Base-by-base conservation (phyloP, 2,797 vertebrate species). In the Mormyrops attenuatus region DNA sequence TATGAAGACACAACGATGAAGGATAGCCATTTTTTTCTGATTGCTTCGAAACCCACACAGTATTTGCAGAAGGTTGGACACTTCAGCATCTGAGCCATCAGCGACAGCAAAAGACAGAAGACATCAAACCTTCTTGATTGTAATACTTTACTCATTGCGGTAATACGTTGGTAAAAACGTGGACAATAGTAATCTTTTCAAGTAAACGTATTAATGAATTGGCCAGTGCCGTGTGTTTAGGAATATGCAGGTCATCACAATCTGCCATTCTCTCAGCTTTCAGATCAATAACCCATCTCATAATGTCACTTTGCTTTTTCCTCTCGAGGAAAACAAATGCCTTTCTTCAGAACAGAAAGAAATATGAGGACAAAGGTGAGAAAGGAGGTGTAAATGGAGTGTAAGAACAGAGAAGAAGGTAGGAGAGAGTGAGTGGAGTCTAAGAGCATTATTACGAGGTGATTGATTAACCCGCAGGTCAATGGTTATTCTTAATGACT, bases 251-350 rank as follows among this genome's bases (percentile, higher is more conserved):
- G 92, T 93, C 92, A 93, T 90, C 91, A 90, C 90, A 93, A 90
- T 91, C 50, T 30, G 90, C 92, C 55, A 89, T 92, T 92, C 88
- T 91, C 90, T 77, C 91, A 90, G 85, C 50, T 87, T 90, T 90
- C 88, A 90, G 93, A 93, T 95, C 94, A 94, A 94, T 95, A 94
- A 91, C 94, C 93, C 93, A 94, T 94, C 93, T 95, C 92, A 94
- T 63, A 38, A 91, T 89, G 85, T 94, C 93, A 93, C 94, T 94
- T 94, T 91, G 90, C 87, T 90, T 88, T 84, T 91, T 80, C 82
- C 91, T 92, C 92, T 93, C 90, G 89, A 92, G 91, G 92, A 94
- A 92, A 91, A 91, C 49, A 94, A 94, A 94, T 91, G 91, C 92
- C 93, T 93, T 94, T 94, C 91, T 93, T 93, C 91, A 91, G 91